Percentiles rank a stretch among this genome's conserved stretches.
These are phyloP conservation scores for Drosophila yakuba DNA, from an alignment of 1,140 invertebrate species.

Conservation along the genomic window DNA sequence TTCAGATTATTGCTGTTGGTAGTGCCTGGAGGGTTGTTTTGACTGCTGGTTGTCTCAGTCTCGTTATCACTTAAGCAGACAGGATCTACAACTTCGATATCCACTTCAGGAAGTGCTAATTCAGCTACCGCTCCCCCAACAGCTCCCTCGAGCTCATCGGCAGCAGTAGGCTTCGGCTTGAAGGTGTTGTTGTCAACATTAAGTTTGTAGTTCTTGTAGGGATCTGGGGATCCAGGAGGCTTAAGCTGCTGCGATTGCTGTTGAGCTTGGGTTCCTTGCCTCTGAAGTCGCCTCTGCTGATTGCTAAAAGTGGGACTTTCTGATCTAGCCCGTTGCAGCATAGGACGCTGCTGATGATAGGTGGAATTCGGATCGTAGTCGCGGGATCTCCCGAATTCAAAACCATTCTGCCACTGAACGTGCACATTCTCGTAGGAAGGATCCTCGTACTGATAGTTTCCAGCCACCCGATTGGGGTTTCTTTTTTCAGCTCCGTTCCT, in stretches of 20 bases:
- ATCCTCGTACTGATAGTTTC: conserved; percentile 72
- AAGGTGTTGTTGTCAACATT: conserved; percentile 82
- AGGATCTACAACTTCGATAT: conserved; percentile 35
- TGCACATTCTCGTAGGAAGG: conserved; percentile 84
- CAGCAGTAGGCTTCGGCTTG: conserved; percentile 59
- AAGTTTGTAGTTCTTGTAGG: conserved; percentile 79
- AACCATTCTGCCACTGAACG: conserved; percentile 84
- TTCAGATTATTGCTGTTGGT: conserved; percentile 28
- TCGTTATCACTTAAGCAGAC: conserved; percentile 69
- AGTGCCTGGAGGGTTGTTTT: conserved; percentile 21
- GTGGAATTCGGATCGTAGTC: conserved; percentile 69
- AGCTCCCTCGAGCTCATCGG: conserved; percentile 68
- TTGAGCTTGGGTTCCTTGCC: conserved; percentile 53
- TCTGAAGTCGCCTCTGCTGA: conserved; percentile 70
- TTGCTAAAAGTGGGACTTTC: conserved; percentile 82
- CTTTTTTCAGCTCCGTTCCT: conserved; percentile 48
- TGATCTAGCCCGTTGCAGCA: conserved; percentile 73
- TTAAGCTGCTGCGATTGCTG: conserved; percentile 22
- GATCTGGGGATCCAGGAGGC: conserved; percentile 58
- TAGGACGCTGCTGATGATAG: conserved; percentile 57
- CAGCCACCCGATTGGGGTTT: conserved; percentile 38
- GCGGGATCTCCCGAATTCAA: conserved; percentile 79
- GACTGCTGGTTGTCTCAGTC: conserved; percentile 64
- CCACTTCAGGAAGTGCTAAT: conserved; percentile 36
- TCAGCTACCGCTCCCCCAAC: conserved; percentile 56